These are phyloP conservation scores for Vidua chalybeata DNA, from an alignment of 2,113 vertebrate species.

Conservation along the genomic window DNA sequence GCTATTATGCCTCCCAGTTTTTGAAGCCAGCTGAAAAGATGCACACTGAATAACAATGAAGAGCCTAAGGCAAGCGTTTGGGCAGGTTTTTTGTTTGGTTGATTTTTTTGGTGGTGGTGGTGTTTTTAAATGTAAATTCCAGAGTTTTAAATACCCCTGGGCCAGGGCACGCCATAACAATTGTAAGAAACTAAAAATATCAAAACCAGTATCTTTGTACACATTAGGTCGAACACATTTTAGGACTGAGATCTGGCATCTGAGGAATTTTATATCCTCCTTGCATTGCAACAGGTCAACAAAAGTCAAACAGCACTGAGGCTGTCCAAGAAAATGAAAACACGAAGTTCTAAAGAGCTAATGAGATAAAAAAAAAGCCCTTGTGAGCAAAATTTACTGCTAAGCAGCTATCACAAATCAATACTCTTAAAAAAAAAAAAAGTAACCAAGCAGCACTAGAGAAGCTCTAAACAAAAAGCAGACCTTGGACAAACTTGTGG, in stretches of 20 bases:
- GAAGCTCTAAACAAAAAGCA: neutral
- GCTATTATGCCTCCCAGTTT: neutral
- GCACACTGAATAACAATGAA: neutral
- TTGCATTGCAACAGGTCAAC: neutral
- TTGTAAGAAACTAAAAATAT: neutral
- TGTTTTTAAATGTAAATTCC: neutral
- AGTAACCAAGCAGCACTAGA: neutral
- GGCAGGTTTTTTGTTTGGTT: neutral
- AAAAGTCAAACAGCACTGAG: neutral
- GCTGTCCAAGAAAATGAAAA: neutral
- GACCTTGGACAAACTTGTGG: neutral
- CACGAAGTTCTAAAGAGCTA: neutral
- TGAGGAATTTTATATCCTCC: neutral
- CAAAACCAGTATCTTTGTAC: neutral
- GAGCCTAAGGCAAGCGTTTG: neutral
- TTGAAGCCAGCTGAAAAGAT: neutral
- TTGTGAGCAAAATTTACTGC: neutral
- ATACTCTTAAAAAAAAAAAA: neutral
- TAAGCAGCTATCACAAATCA: neutral
- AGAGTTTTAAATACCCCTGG: neutral
- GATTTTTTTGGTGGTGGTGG: neutral
- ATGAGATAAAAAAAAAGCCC: neutral
- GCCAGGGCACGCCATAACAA: neutral
- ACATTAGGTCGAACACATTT: neutral
- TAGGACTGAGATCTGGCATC: neutral